Evolutionary conservation across 1,140 invertebrate genomes (phyloP).

Genomic region (Rhopalosiphum maidis): DNA sequence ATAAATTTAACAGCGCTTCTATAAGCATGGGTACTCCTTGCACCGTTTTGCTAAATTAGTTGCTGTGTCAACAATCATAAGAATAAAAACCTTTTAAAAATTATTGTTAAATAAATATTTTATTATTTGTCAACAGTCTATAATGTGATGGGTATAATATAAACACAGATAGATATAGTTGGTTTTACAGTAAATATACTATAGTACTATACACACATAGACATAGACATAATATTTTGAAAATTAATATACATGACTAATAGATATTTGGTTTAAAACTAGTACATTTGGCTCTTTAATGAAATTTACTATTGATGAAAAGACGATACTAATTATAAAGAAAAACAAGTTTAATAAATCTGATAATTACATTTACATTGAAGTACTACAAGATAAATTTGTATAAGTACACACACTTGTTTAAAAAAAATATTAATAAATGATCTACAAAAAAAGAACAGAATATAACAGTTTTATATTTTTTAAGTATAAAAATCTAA

Average conservation of each 20-base stretch:
- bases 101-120: background rate
- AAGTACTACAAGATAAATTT: background rate
- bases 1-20: too few species aligned
- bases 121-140: background rate
- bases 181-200: background rate
- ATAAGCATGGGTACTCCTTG: too few species aligned
- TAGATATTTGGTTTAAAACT: background rate
- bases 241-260: background rate
- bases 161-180: background rate
- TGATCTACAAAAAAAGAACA: background rate
- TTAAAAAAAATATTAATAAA: background rate
- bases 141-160: background rate
- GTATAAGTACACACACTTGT: background rate
- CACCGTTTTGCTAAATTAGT: too few species aligned
- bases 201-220: background rate
- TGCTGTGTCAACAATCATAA: too few species aligned
- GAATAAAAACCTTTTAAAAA: background rate
- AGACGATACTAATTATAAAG: background rate
- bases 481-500: constrained; percentile 9
- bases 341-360: background rate
- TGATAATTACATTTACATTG: background rate
- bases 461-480: background rate
- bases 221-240: background rate
- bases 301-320: background rate
- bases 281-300: background rate